These are phyloP conservation scores for Mustelus asterias DNA, from an alignment of 2,113 vertebrate species.

Conservation along the genomic window DNA sequence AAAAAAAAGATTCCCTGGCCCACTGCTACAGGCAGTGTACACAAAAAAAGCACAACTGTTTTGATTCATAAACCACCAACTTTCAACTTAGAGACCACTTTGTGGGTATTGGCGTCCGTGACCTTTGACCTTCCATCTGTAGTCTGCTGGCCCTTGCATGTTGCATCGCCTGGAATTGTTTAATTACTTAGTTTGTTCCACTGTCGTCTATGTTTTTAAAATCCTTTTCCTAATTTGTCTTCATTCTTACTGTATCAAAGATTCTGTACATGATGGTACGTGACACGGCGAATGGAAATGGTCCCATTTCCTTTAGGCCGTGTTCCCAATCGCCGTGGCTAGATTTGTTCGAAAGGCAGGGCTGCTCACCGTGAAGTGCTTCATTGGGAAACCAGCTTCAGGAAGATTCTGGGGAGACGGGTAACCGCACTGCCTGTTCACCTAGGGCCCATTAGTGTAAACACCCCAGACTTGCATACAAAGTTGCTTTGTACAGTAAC, in stretches of 20 bases:
- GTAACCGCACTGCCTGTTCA: neutral
- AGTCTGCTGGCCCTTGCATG: constrained; percentile 3
- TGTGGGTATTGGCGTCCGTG: neutral
- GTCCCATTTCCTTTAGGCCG: neutral
- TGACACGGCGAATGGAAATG: neutral
- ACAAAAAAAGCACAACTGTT: neutral
- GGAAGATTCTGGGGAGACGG: neutral
- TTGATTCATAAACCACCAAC: neutral
- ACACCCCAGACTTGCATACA: constrained; percentile 30
- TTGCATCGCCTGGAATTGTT: neutral
- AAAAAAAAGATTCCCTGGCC: neutral
- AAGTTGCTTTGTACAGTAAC: constrained; percentile 36
- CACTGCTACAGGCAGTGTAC: neutral
- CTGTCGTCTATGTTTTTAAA: neutral
- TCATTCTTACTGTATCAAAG: constrained; percentile 12
- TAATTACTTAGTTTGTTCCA: neutral
- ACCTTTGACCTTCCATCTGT: neutral
- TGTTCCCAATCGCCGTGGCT: neutral
- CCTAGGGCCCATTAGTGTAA: constrained; percentile 7
- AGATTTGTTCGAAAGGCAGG: constrained; percentile 2
- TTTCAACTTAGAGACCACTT: neutral
- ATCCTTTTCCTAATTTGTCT: neutral
- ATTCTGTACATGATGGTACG: neutral
- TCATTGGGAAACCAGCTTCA: constrained; percentile 22
- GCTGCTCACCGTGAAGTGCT: neutral